A percentile compares a stretch with the other conserved stretches of the same genome.
These are phyloP conservation scores for Petaurus breviceps DNA, from an alignment of 2,113 vertebrate genomes.

Conservation along the genomic window DNA sequence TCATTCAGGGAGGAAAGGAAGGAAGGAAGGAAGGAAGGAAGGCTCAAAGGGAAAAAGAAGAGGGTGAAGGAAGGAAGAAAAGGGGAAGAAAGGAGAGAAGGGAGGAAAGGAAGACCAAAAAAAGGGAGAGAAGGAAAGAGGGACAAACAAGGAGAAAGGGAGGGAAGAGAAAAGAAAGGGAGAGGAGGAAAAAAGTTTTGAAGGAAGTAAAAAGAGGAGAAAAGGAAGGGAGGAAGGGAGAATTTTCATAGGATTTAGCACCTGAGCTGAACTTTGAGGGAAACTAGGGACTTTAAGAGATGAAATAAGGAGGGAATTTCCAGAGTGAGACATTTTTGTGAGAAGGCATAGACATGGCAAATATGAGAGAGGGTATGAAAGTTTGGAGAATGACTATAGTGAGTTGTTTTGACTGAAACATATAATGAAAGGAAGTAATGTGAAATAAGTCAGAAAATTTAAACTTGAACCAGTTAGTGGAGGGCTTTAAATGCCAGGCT, in stretches of 20 bases:
- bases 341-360: not conserved
- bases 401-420: not conserved
- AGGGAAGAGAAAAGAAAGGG: not conserved
- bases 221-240: not conserved
- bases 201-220: not conserved
- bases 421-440: not conserved
- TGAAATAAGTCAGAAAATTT: not conserved
- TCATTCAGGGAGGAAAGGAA: not conserved
- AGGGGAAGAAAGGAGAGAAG: rapidly evolving
- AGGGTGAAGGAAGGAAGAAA: too few species aligned
- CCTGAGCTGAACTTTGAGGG: not conserved
- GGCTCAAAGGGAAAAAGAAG: not conserved
- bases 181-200: not conserved
- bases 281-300: not conserved
- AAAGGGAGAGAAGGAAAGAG: not conserved
- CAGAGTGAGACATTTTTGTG: not conserved
- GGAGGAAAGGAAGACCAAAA: too few species aligned
- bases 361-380: not conserved
- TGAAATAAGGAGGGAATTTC: not conserved
- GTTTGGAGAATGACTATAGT: not conserved
- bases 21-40: not conserved
- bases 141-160: not conserved
- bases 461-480: not conserved
- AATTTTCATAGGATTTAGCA: not conserved
- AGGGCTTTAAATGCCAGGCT: not conserved